phyloP scores from a whole-genome alignment of 2,113 vertebrate genomes.

The Struthidea cinerea region DNA sequence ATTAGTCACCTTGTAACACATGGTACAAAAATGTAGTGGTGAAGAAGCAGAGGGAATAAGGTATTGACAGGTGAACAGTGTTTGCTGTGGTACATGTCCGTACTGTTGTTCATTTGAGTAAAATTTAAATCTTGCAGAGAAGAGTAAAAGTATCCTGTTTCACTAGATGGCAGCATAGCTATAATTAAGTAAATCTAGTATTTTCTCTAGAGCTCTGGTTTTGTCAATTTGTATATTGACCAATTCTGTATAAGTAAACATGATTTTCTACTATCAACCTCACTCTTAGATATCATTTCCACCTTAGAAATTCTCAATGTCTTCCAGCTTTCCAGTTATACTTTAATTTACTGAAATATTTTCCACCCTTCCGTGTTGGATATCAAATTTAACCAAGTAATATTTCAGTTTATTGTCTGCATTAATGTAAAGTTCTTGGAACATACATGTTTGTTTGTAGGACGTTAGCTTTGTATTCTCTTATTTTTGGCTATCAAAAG shows the following conservation, averaged over 20 bases:
- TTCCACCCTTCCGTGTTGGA: background rate
- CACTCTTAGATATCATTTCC: background rate
- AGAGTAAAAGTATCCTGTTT: background rate
- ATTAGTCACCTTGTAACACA: background rate
- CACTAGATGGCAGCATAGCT: slow-evolving; percentile 59
- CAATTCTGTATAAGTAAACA: background rate
- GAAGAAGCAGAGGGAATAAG: background rate
- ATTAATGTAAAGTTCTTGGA: background rate
- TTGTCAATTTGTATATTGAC: background rate
- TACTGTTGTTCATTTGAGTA: background rate
- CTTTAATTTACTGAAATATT: background rate
- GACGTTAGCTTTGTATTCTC: background rate
- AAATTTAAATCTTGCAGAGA: background rate
- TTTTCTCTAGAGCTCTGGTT: background rate
- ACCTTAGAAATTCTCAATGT: background rate
- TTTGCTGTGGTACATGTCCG: background rate
- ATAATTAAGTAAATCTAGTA: background rate
- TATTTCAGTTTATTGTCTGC: background rate
- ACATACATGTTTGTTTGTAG: background rate
- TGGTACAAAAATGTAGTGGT: background rate
- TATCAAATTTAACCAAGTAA: background rate
- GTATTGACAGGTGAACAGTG: background rate
- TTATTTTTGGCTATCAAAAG: background rate
- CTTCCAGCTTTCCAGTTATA: background rate
- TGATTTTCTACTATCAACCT: background rate